Evolutionary conservation across 2,888 invertebrate species (phyloP), one percentile per base, ranked within the genome.

Genomic region (Chrysolina oricalcia): DNA sequence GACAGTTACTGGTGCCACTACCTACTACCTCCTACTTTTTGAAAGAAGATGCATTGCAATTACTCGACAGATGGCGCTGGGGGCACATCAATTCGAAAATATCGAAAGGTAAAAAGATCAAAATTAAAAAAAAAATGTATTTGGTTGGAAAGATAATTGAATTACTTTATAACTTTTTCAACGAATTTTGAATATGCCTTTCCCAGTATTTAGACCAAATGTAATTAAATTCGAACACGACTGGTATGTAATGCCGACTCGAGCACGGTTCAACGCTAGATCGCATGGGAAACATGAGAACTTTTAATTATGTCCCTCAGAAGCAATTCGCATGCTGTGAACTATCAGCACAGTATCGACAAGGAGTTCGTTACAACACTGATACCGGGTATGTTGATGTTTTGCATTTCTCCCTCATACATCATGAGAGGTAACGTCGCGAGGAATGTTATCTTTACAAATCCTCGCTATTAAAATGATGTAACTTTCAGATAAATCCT

Each of bases 401-500:
- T 80, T 79, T 73, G 77, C 78, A 70, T 76, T 80, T 79, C 80
- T 76, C 53, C 75, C 70, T 64, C 81, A 81, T 82, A 75, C 75
- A 80, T 82, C 82, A 82, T 69, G 76, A 35, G 64, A 68, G 46
- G 77, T 74, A 75, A 76, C 74, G 80, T 81, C 80, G 80, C 72
- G 70, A 75, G 77, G 78, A 75, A 80, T 76, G 78, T 78, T 81
- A 82, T 83, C 81, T 74, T 75, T 63, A 78, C 81, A 78, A 79
- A 80, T 80, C 83, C 80, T 59, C 66, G 79, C 82, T 80, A 81
- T 83, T 83, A 82, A 83, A 80, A 78, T 82, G 83, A 83, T 82
- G 80, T 80, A 83, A 82, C 80, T 76, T 70, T 73, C 80, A 76
- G 82, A 83, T 83, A 82, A 81, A 79, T 81, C 77, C 75, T 79